phyloP scores from a whole-genome alignment of 2,888 invertebrate species.

The Luffia ferchaultella region DNA sequence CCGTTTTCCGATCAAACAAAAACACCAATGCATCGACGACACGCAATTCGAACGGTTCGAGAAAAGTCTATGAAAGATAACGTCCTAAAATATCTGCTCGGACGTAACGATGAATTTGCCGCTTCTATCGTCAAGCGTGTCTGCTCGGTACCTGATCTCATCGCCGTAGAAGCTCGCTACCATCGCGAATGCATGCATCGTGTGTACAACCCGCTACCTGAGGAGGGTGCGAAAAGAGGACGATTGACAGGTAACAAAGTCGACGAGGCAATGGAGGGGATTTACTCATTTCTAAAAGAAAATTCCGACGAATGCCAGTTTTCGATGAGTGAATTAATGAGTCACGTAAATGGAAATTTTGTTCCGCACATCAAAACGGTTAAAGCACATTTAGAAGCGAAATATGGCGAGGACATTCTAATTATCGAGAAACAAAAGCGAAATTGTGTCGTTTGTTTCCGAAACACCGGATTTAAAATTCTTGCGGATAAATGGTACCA shows the following conservation, averaged over 20 bases:
- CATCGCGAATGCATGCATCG: conserved; percentile 1
- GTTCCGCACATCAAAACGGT: too few relatives aligned
- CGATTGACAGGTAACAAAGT: too few relatives aligned
- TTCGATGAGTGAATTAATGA: too few relatives aligned
- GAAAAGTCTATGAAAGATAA: conserved; percentile 1
- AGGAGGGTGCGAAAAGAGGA: too few relatives aligned
- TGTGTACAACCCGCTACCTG: too few relatives aligned
- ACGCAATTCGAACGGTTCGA: background rate
- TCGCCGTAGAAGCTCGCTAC: conserved; percentile 3
- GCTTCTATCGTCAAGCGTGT: conserved; percentile 3
- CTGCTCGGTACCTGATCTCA: conserved; percentile 3
- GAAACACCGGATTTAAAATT: conserved; percentile 4
- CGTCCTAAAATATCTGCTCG: background rate
- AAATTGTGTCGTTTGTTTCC: conserved; percentile 1
- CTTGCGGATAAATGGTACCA: conserved; percentile 3
- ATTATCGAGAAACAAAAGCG: conserved; percentile 1
- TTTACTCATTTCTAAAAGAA: too few relatives aligned
- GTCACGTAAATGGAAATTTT: conserved; percentile 2
- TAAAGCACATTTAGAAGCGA: too few relatives aligned
- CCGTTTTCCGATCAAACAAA: background rate
- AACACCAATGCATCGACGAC: background rate
- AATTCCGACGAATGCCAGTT: too few relatives aligned
- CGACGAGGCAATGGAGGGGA: too few relatives aligned
- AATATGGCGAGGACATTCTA: too few relatives aligned
- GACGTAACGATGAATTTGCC: conserved; percentile 2